Percentiles rank a stretch among this genome's conserved stretches.
phyloP scores from a whole-genome alignment of 2,113 vertebrate genomes.

The Ceratotherium simum region DNA sequence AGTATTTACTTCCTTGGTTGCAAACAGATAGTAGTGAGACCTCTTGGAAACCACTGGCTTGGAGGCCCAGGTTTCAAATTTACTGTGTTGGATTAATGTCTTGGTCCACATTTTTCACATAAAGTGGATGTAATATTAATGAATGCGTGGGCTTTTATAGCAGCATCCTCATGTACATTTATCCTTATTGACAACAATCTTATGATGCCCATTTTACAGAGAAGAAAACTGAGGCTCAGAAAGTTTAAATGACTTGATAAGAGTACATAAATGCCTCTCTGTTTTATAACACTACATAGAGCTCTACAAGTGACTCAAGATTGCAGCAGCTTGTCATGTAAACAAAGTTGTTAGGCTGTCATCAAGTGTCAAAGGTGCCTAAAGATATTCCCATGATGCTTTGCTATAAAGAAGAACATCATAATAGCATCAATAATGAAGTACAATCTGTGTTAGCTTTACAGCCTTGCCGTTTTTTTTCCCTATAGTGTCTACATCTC shows the following conservation, averaged over 20 bases:
- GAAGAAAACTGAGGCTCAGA: background rate
- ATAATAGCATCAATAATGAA: background rate
- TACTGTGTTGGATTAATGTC: background rate
- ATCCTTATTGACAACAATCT: background rate
- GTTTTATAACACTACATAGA: background rate
- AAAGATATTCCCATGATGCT: background rate
- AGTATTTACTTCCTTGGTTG: background rate
- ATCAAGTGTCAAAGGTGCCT: background rate
- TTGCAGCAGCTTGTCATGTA: background rate
- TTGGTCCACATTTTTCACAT: background rate
- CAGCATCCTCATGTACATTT: background rate
- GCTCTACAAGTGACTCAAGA: background rate
- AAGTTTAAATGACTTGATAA: background rate
- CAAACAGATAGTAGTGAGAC: background rate
- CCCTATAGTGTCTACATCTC: background rate
- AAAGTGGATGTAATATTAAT: background rate
- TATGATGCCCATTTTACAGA: background rate
- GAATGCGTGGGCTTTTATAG: background rate
- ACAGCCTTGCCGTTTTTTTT: background rate
- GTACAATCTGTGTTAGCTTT: background rate
- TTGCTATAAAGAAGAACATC: background rate
- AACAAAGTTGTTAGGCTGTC: background rate
- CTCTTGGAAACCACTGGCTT: background rate
- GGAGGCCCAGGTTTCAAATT: background rate
- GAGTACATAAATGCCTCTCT: background rate